Conservation (phyloP, 2,888 invertebrate species). For the Troglohyphantes excavatus region DNA sequence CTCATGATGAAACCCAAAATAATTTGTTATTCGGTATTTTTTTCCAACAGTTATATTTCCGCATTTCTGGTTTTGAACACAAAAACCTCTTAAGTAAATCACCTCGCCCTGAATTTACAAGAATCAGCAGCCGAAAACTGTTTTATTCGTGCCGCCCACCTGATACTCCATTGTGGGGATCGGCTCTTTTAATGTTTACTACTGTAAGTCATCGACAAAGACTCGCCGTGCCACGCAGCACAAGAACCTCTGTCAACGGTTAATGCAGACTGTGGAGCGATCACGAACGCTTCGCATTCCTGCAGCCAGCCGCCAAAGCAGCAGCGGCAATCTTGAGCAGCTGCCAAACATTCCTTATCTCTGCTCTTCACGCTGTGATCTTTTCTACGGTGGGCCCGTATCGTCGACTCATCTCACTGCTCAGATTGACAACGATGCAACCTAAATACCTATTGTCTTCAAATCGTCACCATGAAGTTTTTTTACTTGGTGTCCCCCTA, state of each 20-base stretch:
- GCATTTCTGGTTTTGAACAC: too few relatives aligned
- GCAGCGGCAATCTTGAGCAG: not conserved
- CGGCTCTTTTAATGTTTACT: not conserved
- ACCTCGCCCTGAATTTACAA: too few relatives aligned
- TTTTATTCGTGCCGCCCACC: not conserved
- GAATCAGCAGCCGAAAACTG: too few relatives aligned
- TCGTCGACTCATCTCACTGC: not conserved
- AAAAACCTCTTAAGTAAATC: too few relatives aligned
- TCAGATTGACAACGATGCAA: constrained; percentile 4
- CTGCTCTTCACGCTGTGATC: constrained; percentile 1
- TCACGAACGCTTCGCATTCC: not conserved
- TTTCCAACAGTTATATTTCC: too few relatives aligned
- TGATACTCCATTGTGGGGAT: not conserved
- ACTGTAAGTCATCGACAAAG: not conserved
- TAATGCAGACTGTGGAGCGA: not conserved
- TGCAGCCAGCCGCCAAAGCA: not conserved
- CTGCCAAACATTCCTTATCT: not conserved
- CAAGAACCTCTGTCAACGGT: not conserved
- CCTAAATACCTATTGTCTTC: not conserved
- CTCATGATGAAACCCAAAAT: too few relatives aligned
- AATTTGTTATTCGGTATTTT: too few relatives aligned
- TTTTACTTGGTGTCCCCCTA: too few relatives aligned
- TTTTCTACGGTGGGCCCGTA: not conserved
- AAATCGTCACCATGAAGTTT: too few relatives aligned
- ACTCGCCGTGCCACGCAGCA: not conserved